Percentiles rank a stretch among this genome's conserved stretches.
Conservation (phyloP, 2,797 vertebrate species). For the Miichthys miiuy region DNA sequence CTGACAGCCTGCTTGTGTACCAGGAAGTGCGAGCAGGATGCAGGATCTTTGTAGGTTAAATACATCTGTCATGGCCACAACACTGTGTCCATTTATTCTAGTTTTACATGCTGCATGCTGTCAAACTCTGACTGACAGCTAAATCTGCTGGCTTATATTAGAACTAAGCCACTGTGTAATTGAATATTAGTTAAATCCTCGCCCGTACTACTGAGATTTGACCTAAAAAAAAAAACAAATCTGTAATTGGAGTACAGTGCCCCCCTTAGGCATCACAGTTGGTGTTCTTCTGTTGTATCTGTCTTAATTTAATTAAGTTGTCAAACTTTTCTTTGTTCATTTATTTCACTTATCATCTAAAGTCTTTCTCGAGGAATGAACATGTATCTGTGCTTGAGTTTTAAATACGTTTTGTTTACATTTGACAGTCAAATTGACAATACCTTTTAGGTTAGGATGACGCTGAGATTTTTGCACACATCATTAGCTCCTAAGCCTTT, state of each 20-base stretch:
- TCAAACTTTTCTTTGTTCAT: conserved; percentile 1
- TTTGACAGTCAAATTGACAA: not conserved
- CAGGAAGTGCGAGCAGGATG: conserved; percentile 55
- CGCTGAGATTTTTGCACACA: conserved; percentile 19
- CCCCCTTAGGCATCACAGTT: conserved; percentile 48
- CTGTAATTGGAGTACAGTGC: conserved; percentile 58
- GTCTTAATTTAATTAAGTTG: conserved; percentile 48
- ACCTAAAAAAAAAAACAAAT: conserved; percentile 64
- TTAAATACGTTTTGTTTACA: conserved; percentile 11
- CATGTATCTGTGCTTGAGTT: not conserved
- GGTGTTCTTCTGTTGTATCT: conserved; percentile 51
- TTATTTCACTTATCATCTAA: conserved; percentile 8
- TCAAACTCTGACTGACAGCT: conserved; percentile 66
- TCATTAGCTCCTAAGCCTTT: conserved; percentile 36
- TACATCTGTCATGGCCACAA: conserved; percentile 61
- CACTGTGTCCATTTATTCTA: conserved; percentile 61
- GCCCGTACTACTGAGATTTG: conserved; percentile 66
- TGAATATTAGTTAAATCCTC: conserved; percentile 78
- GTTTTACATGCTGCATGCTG: conserved; percentile 52
- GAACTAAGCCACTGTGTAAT: conserved; percentile 79
- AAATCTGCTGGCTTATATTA: conserved; percentile 71
- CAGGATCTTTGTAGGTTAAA: conserved; percentile 67
- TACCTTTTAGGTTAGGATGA: not conserved
- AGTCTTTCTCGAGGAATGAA: not conserved
- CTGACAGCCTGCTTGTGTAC: conserved; percentile 65